Percentiles rank a stretch among this genome's conserved stretches.
These are phyloP conservation scores for Lomographa bimaculata DNA, from an alignment of 2,888 invertebrate species.

Conservation along the genomic window DNA sequence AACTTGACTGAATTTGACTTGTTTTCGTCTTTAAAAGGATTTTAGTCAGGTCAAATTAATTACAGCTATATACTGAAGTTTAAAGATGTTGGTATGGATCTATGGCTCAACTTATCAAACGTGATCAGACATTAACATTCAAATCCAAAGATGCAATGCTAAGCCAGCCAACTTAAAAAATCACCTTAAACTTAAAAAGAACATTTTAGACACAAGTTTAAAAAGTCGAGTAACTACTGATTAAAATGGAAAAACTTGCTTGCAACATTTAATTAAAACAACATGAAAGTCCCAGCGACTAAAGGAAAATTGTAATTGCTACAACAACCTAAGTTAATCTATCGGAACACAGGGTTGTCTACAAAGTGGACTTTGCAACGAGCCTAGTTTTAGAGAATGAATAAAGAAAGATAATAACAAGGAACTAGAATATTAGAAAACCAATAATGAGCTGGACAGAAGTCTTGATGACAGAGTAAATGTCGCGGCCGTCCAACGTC, in stretches of 20 bases:
- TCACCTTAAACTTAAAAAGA: too few species aligned
- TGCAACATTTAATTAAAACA: conserved; percentile 17
- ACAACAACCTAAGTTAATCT: conserved; percentile 1
- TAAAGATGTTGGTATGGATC: too few species aligned
- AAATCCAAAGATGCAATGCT: too few species aligned
- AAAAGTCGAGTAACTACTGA: conserved; percentile 8
- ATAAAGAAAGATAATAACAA: conserved; percentile 41
- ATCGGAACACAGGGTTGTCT: conserved; percentile 16
- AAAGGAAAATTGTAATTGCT: conserved; percentile 21
- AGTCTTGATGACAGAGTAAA: conserved; percentile 40
- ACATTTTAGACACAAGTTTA: conserved; percentile 5
- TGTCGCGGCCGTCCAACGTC: neutral
- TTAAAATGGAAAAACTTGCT: conserved; percentile 10
- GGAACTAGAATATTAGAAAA: conserved; percentile 18
- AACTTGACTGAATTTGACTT: too few species aligned
- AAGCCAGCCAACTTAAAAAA: too few species aligned
- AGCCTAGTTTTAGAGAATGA: conserved; percentile 44
- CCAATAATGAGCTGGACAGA: conserved; percentile 38
- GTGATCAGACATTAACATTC: too few species aligned
- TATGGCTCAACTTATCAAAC: too few species aligned
- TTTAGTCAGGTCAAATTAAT: too few species aligned
- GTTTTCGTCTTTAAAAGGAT: too few species aligned
- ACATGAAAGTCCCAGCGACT: conserved; percentile 20
- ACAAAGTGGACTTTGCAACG: conserved; percentile 24
- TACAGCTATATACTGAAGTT: too few species aligned